Percentiles rank a stretch among this genome's conserved stretches.
Conservation (phyloP, 1,140 invertebrate species). For the Zaprionus tsacasi region DNA sequence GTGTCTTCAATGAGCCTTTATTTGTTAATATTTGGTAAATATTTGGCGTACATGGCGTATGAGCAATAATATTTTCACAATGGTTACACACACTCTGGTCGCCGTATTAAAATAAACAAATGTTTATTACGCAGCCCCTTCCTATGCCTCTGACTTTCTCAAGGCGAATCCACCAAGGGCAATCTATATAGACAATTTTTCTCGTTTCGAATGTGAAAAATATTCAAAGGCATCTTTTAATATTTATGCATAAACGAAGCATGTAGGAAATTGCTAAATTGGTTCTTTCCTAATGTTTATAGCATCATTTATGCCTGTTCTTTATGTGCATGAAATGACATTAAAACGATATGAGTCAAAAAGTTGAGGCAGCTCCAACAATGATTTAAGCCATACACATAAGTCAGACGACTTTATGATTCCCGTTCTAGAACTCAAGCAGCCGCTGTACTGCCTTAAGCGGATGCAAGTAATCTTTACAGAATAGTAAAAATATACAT, state of each 20-base stretch:
- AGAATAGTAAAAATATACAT: background rate
- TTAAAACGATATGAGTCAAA: conserved; percentile 32
- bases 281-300: conserved; percentile 76
- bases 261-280: conserved; percentile 72
- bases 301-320: conserved; percentile 38
- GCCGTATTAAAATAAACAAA: conserved; percentile 78
- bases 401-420: conserved; percentile 21
- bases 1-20: conserved; percentile 66
- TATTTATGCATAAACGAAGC: conserved; percentile 62
- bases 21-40: conserved; percentile 82
- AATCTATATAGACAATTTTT: conserved; percentile 16
- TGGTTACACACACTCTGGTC: conserved; percentile 39
- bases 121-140: conserved; percentile 59
- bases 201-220: conserved; percentile 39
- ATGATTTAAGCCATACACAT: conserved; percentile 22
- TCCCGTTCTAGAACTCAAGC: background rate
- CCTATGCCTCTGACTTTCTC: background rate
- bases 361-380: conserved; percentile 21
- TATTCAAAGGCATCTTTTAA: conserved; percentile 53
- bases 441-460: background rate
- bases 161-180: conserved; percentile 15
- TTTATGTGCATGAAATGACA: conserved; percentile 27
- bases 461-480: background rate
- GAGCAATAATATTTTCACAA: conserved; percentile 76
- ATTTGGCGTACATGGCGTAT: conserved; percentile 77